Evolutionary conservation across 2,888 invertebrate genomes (phyloP).

Genomic region (Escarpia spicata): DNA sequence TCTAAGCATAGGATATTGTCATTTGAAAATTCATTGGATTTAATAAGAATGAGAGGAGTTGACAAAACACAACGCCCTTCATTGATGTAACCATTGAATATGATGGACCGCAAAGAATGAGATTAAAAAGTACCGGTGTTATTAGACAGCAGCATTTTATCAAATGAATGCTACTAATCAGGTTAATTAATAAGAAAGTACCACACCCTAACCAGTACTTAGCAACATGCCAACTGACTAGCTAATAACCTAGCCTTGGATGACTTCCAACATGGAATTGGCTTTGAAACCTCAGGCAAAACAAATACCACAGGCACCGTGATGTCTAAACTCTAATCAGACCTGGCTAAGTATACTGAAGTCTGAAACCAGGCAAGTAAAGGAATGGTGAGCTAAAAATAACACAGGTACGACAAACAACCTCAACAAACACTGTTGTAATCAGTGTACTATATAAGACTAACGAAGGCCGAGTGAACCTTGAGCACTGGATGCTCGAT

Average conservation of each 20-base stretch:
- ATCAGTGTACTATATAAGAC: not conserved
- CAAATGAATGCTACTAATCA: not conserved
- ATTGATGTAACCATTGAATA: too few relatives aligned
- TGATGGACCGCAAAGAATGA: too few relatives aligned
- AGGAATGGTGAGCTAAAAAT: constrained; percentile 3
- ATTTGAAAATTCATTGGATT: too few relatives aligned
- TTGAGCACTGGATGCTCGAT: not conserved
- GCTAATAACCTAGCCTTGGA: not conserved
- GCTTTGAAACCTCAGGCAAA: constrained; percentile 10
- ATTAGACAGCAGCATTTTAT: not conserved
- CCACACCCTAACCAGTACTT: not conserved
- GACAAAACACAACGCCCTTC: too few relatives aligned
- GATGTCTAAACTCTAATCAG: not conserved
- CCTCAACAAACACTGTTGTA: not conserved
- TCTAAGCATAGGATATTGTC: too few relatives aligned
- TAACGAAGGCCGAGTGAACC: not conserved
- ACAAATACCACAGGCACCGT: not conserved
- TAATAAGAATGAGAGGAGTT: too few relatives aligned
- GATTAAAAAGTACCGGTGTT: too few relatives aligned
- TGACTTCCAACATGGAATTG: not conserved
- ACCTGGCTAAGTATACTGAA: not conserved
- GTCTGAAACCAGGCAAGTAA: not conserved
- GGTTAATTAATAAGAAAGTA: not conserved
- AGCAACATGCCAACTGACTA: not conserved
- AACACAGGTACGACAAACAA: not conserved